Evolutionary conservation across 2,797 vertebrate genomes (phyloP).

Genomic region (Tapera naevia): DNA sequence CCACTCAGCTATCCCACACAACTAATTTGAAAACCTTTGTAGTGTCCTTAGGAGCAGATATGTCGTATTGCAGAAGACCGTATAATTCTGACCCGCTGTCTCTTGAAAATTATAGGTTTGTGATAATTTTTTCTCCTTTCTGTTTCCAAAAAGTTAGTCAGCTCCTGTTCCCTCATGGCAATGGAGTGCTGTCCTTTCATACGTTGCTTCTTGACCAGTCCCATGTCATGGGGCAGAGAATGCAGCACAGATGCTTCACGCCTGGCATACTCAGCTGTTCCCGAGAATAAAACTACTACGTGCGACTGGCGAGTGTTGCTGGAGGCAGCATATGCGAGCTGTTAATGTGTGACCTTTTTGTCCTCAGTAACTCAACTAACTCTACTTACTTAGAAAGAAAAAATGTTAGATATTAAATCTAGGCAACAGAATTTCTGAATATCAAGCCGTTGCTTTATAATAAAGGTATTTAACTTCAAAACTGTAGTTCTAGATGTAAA

Average conservation of each 20-base stretch:
- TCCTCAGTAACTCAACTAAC: conserved; percentile 16
- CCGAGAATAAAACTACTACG: conserved; percentile 58
- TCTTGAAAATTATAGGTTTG: background rate
- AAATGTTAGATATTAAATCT: background rate
- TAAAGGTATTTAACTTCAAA: background rate
- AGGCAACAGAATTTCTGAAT: background rate
- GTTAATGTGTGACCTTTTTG: conserved; percentile 52
- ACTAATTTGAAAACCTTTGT: background rate
- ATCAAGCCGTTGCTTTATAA: background rate
- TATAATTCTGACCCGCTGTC: background rate
- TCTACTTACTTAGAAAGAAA: background rate
- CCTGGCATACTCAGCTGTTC: conserved; percentile 69
- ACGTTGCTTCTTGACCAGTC: conserved; percentile 4
- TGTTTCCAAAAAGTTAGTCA: background rate
- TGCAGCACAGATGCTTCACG: conserved; percentile 70
- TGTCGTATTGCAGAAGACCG: background rate
- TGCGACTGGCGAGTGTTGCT: conserved; percentile 35
- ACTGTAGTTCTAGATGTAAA: background rate
- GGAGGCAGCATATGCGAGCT: conserved; percentile 33
- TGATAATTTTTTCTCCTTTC: background rate
- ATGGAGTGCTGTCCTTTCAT: background rate
- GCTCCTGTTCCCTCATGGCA: background rate
- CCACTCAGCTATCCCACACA: background rate
- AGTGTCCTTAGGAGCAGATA: background rate
- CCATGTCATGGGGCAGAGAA: conserved; percentile 36